A percentile compares a stretch with the other conserved stretches of the same genome.
phyloP scores from a whole-genome alignment of 2,797 vertebrate genomes.

The Xerus rutilus region DNA sequence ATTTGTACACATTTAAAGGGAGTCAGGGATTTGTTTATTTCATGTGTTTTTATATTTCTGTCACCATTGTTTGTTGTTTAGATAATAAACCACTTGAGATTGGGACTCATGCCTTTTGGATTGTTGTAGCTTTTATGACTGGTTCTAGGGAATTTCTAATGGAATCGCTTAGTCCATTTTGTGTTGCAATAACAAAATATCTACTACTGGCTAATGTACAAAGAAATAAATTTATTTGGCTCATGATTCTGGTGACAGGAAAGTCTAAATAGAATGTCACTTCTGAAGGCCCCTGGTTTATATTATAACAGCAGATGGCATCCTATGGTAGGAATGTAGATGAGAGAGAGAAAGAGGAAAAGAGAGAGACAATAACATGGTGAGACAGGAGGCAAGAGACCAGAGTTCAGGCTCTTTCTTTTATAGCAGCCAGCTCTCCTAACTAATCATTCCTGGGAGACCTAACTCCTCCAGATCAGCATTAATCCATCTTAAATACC shows the following conservation, averaged over 20 bases:
- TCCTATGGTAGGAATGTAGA: neutral
- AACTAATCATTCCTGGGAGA: neutral
- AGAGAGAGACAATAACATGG: neutral
- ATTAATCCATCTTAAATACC: neutral
- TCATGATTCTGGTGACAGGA: neutral
- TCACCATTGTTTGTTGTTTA: slow-evolving; percentile 10
- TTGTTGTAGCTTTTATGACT: slow-evolving; percentile 7
- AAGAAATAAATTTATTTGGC: neutral
- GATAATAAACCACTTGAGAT: neutral
- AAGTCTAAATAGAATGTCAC: neutral
- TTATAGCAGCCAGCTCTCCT: neutral
- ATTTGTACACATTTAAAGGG: slow-evolving; percentile 36
- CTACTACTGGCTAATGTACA: neutral
- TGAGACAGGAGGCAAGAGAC: neutral
- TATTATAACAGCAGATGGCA: neutral
- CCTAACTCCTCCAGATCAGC: neutral
- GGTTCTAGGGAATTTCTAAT: neutral
- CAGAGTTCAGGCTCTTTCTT: neutral
- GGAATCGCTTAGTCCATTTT: neutral
- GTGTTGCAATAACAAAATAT: neutral
- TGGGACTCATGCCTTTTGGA: neutral
- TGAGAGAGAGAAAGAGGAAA: too few relatives aligned
- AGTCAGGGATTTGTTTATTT: slow-evolving; percentile 31
- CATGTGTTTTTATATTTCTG: neutral
- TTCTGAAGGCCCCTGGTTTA: neutral